Evolutionary conservation across 2,797 vertebrate species (phyloP), one percentile per base, ranked within the genome.

Genomic region (Eremophila alpestris): DNA sequence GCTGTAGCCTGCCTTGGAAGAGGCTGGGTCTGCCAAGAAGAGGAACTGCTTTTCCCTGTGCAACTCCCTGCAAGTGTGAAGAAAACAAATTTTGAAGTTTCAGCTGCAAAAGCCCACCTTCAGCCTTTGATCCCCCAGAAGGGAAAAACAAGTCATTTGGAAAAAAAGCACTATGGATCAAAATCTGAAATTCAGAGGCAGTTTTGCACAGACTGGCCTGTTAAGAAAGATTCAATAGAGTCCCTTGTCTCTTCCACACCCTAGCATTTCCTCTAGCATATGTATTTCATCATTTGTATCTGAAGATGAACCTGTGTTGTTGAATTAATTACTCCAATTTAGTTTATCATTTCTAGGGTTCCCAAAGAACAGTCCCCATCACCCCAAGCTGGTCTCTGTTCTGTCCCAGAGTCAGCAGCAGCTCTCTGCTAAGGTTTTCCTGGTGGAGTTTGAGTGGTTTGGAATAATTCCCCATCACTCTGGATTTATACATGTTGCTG

Each of bases 291-390:
- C 13, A 6, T 36, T 65, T 36, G 10, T 23, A 34, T 18, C 48
- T 48, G 22, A 65, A 54, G 51, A 79, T 19, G 24, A 68, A 63
- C 4, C 3, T 27, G 13, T 60, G 43, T 1, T 32, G 6, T 34
- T 87, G 41, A 32, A 64, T 54, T 83, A 63, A 91, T 93, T 71
- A 16, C 38, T 83, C 81, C 81, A 71, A 84, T 91, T 73, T 74
- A 34, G 8, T 30, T 69, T 87, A 54, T 54, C 5, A 48, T 71
- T 90, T 63, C 81, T 56, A 62, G 45, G 43, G 23, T 20, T 73
- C 52, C 32, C 34, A 49, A 29, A 76, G 55, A 55, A 46, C 19
- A 51, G 51, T 59, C 38, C 48, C 48, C 16, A 1, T 27, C 51
- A 74, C 10, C 21, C 23, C 11, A 16, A 43, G 20, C 30, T 34